Evolutionary conservation across 2,888 invertebrate genomes (phyloP), one percentile per base, ranked within the genome.

Genomic region (Bursaphelenchus okinawaensis): DNA sequence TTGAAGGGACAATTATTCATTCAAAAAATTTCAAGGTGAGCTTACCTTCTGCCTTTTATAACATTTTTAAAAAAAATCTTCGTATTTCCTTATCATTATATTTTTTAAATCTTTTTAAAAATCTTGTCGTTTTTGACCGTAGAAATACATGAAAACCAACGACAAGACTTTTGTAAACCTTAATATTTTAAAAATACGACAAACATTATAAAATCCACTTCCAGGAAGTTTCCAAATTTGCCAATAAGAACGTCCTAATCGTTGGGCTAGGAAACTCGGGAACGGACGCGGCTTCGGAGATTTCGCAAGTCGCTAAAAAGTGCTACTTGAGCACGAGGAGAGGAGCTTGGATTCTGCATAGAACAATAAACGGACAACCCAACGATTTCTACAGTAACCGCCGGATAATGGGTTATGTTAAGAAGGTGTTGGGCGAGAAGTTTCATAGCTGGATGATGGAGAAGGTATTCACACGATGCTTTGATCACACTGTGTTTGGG

Each of bases 251-350:
- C 6, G 57, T 57, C 20, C 20, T 57, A 2, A 27, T 57, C 7
- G 57, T 57, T 27, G 57, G 57, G 50, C 22, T 57, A 3, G 57
- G 57, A 16, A 57, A 57, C 19, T 26, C 26, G 16, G 57, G 57
- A 12, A 27, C 24, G 16, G 57, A 57, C 27, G 50, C 27, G 16
- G 57, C 57, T 29, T 23, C 27, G 24, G 57, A 57, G 24, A 16
- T 57, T 1, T 27, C 29, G 16, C 23, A 54, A 54, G 26, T 54
- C 16, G 23, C 24, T 19, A 54, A 54, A 19, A 23, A 54, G 19
- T 23, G 23, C 54, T 6, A n/a, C 19, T 19, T 54, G 16, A 24
- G 24, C 23, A 54, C 54, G 3, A 12, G 54, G 2, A 12, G 54
- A 1, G 54, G 54, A 1, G 54, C 54, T 4, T 54, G 54, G 54